Conservation (phyloP, 2,888 invertebrate genomes). For the Himalopsyche anomala region DNA sequence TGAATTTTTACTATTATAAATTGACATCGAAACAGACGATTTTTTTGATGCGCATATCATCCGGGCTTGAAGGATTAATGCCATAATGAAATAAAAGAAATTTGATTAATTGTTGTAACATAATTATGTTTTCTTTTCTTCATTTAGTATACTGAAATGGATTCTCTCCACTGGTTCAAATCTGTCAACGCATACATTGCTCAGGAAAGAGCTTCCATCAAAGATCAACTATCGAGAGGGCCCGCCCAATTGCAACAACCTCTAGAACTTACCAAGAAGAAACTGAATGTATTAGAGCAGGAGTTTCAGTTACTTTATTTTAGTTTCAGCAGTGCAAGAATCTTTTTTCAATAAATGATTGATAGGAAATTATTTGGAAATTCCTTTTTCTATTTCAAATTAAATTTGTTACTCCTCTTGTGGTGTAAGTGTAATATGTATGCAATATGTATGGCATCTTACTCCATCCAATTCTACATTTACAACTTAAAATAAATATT, state of each 20-base stretch:
- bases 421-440: too few relatives aligned
- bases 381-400: not conserved
- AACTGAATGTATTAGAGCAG: conserved; percentile 83
- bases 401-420: too few relatives aligned
- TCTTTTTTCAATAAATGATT: conserved; percentile 88
- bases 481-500: too few relatives aligned
- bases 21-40: too few relatives aligned
- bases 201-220: conserved; percentile 78
- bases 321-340: conserved; percentile 94
- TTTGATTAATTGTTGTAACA: not conserved
- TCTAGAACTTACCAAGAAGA: conserved; percentile 90
- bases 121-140: conserved; percentile 50
- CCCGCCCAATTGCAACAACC: conserved; percentile 96
- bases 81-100: too few relatives aligned
- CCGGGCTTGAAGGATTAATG: too few relatives aligned
- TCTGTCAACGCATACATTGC: conserved; percentile 86
- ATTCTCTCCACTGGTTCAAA: conserved; percentile 96
- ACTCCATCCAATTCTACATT: too few relatives aligned
- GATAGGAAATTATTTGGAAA: too few relatives aligned
- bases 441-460: too few relatives aligned
- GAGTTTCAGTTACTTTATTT: conserved; percentile 95
- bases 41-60: too few relatives aligned
- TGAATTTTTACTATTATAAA: too few relatives aligned
- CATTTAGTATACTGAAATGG: conserved; percentile 84
- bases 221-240: conserved; percentile 82